Evolutionary conservation across 1,140 invertebrate species (phyloP), one percentile per base, ranked within the genome.

Genomic region (Conus betulinus): DNA sequence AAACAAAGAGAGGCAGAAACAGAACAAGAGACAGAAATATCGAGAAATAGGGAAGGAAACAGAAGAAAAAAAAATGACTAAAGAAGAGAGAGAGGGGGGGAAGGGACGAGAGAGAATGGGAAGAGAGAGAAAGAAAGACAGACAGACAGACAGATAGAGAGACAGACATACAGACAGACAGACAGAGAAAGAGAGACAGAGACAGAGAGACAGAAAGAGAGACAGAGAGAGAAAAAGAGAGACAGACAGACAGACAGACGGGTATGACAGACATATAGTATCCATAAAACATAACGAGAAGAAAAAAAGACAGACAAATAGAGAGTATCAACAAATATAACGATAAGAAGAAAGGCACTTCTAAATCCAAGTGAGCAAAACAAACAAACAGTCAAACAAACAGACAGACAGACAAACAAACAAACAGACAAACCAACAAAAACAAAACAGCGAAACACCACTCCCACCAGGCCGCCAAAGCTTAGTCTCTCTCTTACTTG

Each of bases 401-500:
- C 39, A 39, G 3, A 39, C 39, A 39, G 3, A 39, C 39, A 39
- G 39, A 39, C 39, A 39, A 39, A 39, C 39, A 39, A 3, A 39
- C 39, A 0, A 39, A 39, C 39, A 39, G 39, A 39, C 39, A 39
- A 39, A 39, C 39, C 0, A 3, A 39, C 39, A 0, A 39, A 39
- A 20, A 11, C 39, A 11, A 3, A 39, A 39, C 0, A 39, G 39
- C 3, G 3, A 39, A 39, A 39, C 39, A 39, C 39, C 39, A 39
- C 39, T 39, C 39, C 39, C 39, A 39, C 39, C 39, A 39, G 39
- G 39, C 39, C 0, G 39, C 39, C 39, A 39, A 39, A 39, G 39
- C 39, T 39, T 39, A 0, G 39, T 39, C 39, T 39, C 39, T 39
- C 3, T 8, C 97, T 97, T 96, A 99, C 98, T 99, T 99, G 55